These are phyloP conservation scores for Poeciliopsis paucimaculata DNA, from an alignment of 2,797 vertebrate species.

Conservation along the genomic window DNA sequence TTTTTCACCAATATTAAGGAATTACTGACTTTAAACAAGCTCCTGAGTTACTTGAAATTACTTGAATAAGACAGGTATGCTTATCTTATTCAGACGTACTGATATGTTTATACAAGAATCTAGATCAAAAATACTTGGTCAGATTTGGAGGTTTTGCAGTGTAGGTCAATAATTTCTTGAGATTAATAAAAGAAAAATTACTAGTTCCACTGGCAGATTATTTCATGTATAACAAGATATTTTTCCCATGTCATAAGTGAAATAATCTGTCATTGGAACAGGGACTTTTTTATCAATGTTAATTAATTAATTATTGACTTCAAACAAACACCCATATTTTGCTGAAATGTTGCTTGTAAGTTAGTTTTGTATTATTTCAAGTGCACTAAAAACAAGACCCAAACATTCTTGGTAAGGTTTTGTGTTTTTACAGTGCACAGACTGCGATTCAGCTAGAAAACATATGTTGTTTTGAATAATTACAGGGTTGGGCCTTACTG, in stretches of 20 bases:
- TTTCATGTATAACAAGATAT: neutral
- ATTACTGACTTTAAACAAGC: neutral
- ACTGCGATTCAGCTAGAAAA: slow-evolving; percentile 1
- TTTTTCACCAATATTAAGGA: neutral
- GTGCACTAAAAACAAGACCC: neutral
- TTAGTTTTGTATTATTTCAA: neutral
- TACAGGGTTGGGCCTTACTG: slow-evolving; percentile 4
- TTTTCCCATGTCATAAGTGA: no score
- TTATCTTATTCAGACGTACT: no score
- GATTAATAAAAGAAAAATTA: no score
- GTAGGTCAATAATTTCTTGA: no score
- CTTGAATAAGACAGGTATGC: no score
- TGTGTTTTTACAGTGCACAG: neutral
- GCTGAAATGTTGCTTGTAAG: neutral
- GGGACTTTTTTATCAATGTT: neutral
- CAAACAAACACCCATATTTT: neutral
- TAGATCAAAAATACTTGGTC: no score
- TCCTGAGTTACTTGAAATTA: no score
- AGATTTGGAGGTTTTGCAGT: no score
- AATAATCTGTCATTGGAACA: no score
- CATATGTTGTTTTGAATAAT: slow-evolving; percentile 8
- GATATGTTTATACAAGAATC: no score
- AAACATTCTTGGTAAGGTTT: neutral
- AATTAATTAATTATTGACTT: neutral
- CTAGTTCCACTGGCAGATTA: no score